Evolutionary conservation across 1,140 invertebrate species (phyloP).

Genomic region (Cheumatopsyche charites): DNA sequence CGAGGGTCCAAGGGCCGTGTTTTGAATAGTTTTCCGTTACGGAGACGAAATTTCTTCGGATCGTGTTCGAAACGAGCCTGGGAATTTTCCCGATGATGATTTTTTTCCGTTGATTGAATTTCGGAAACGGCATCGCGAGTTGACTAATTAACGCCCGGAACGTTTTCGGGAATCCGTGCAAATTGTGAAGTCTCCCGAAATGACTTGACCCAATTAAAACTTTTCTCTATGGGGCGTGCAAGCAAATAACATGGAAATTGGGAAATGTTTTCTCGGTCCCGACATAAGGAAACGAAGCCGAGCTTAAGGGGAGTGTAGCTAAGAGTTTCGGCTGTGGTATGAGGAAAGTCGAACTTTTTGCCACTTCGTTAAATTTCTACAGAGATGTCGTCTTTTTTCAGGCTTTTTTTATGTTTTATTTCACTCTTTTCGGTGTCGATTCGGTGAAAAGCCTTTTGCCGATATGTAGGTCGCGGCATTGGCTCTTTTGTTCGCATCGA

Average conservation of each 20-base stretch:
- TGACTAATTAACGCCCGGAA: slow-evolving; percentile 16
- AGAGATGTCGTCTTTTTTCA: too few species aligned
- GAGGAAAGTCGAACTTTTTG: slow-evolving; percentile 5
- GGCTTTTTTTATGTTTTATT: too few species aligned
- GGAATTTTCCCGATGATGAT: too few species aligned
- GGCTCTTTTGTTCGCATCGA: not conserved
- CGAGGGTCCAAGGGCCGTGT: not conserved
- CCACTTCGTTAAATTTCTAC: slow-evolving; percentile 17
- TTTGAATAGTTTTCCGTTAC: slow-evolving; percentile 7
- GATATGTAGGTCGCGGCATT: not conserved
- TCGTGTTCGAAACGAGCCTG: too few species aligned
- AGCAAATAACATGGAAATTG: slow-evolving; percentile 22
- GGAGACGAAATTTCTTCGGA: not conserved
- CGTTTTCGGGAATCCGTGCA: not conserved
- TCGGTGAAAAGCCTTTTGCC: too few species aligned
- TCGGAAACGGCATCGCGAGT: not conserved
- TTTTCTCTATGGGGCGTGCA: not conserved
- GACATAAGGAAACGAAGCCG: too few species aligned
- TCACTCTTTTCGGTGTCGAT: too few species aligned
- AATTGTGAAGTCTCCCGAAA: slow-evolving; percentile 22
- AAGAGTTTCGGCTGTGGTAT: too few species aligned
- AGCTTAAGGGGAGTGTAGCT: too few species aligned
- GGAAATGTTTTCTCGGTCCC: slow-evolving; percentile 1
- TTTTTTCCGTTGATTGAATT: slow-evolving; percentile 13
- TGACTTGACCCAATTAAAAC: slow-evolving; percentile 28